These are phyloP conservation scores for Channa striata DNA, from an alignment of 2,797 vertebrate species.

Conservation along the genomic window DNA sequence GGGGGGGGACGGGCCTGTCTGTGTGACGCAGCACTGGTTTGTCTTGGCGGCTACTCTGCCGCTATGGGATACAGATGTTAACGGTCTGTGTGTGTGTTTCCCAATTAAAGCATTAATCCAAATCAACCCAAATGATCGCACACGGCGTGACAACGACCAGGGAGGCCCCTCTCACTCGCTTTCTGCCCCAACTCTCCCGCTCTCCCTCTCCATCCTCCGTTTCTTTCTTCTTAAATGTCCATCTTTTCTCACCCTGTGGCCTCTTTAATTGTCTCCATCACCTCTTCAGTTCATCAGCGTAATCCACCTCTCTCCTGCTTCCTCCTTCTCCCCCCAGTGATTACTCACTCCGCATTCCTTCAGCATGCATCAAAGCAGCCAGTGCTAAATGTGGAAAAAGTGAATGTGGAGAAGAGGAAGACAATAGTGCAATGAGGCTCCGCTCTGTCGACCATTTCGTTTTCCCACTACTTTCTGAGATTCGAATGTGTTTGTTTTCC, in stretches of 20 bases:
- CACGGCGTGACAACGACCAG: conserved; percentile 72
- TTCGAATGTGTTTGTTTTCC: conserved; percentile 58
- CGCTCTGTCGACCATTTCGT: conserved; percentile 67
- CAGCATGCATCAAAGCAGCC: conserved; percentile 82
- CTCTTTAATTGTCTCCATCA: conserved; percentile 82
- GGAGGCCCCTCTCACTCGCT: conserved; percentile 67
- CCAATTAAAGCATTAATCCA: conserved; percentile 89
- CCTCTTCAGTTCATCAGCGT: conserved; percentile 79
- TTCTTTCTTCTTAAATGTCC: conserved; percentile 74
- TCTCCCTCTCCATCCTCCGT: conserved; percentile 39
- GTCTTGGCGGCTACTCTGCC: conserved; percentile 79
- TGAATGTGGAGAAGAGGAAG: conserved; percentile 76
- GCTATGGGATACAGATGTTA: conserved; percentile 86
- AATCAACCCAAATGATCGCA: conserved; percentile 85
- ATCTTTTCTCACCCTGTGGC: conserved; percentile 80
- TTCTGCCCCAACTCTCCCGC: conserved; percentile 54
- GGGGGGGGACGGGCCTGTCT: too few relatives aligned
- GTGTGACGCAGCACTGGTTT: conserved; percentile 81
- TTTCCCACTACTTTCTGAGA: conserved; percentile 72
- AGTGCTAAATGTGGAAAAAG: conserved; percentile 86
- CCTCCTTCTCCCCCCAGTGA: conserved; percentile 56
- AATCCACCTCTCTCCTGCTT: conserved; percentile 59
- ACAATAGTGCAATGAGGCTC: conserved; percentile 75
- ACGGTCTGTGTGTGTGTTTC: conserved; percentile 83
- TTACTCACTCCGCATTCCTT: conserved; percentile 83